phyloP scores from a whole-genome alignment of 2,888 invertebrate species.

The Oligia strigilis region DNA sequence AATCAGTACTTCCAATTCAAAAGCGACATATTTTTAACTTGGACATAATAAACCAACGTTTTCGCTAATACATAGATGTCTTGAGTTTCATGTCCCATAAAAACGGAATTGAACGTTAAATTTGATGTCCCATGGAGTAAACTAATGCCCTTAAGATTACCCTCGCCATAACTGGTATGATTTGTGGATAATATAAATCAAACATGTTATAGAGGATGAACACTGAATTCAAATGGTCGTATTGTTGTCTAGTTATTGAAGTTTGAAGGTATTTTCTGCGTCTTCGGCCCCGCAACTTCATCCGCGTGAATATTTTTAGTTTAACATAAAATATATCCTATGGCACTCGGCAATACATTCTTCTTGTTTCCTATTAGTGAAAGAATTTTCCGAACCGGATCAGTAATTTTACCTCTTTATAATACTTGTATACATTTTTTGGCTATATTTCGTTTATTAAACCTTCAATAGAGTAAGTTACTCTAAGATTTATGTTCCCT shows the following conservation, averaged over 20 bases:
- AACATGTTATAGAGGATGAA: constrained; percentile 30
- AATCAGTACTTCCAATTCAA: background rate
- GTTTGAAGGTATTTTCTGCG: background rate
- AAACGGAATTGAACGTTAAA: constrained; percentile 63
- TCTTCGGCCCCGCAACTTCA: background rate
- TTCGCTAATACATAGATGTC: constrained; percentile 39
- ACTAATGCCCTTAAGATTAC: constrained; percentile 62
- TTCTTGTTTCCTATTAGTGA: no score
- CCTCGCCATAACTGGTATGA: constrained; percentile 58
- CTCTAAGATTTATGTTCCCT: background rate
- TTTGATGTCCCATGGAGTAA: constrained; percentile 65
- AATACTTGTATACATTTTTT: no score
- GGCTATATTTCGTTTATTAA: background rate
- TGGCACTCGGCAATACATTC: no score
- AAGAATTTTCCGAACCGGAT: no score
- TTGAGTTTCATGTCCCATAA: constrained; percentile 62
- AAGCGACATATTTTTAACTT: constrained; percentile 1
- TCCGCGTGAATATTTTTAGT: background rate
- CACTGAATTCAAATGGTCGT: constrained; percentile 20
- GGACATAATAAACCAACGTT: constrained; percentile 35
- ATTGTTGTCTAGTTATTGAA: constrained; percentile 23
- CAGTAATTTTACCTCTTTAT: no score
- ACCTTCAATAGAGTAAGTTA: background rate
- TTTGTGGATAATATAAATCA: constrained; percentile 67
- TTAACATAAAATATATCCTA: background rate